These are phyloP conservation scores for Synanthedon vespiformis DNA, from an alignment of 2,888 invertebrate genomes.

Conservation along the genomic window DNA sequence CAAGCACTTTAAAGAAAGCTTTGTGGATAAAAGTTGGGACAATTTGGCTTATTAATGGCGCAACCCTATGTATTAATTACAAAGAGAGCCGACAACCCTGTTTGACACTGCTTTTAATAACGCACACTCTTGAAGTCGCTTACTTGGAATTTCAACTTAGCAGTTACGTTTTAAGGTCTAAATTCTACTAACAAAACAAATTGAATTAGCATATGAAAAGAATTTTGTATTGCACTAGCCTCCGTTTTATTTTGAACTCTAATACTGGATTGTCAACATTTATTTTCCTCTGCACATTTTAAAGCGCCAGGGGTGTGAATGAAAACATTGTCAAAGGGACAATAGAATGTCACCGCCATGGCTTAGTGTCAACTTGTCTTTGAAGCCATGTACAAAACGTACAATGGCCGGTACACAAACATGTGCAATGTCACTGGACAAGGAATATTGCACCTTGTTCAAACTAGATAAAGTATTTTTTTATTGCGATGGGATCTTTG, in stretches of 20 bases:
- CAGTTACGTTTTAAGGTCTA: slow-evolving; percentile 11
- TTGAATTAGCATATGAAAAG: slow-evolving; percentile 47
- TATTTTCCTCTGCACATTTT: slow-evolving; percentile 9
- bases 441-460: too few relatives aligned
- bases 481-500: not conserved
- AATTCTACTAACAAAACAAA: slow-evolving; percentile 14
- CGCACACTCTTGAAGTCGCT: slow-evolving; percentile 42
- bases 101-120: slow-evolving; percentile 46
- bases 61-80: slow-evolving; percentile 62
- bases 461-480: too few relatives aligned
- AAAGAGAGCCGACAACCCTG: slow-evolving; percentile 50
- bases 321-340: slow-evolving; percentile 55
- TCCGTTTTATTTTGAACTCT: slow-evolving; percentile 15
- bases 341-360: slow-evolving; percentile 46
- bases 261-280: slow-evolving; percentile 9
- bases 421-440: too few relatives aligned
- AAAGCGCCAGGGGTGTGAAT: slow-evolving; percentile 61
- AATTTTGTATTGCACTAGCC: slow-evolving; percentile 6
- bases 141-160: slow-evolving; percentile 17
- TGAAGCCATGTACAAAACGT: slow-evolving; percentile 25
- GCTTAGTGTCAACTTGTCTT: slow-evolving; percentile 65
- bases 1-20: slow-evolving; percentile 9
- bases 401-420: not conserved
- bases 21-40: slow-evolving; percentile 36
- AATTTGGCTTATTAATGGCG: slow-evolving; percentile 61